These are phyloP conservation scores for Zaprionus vittiger DNA, from an alignment of 1,140 invertebrate genomes.

Conservation along the genomic window DNA sequence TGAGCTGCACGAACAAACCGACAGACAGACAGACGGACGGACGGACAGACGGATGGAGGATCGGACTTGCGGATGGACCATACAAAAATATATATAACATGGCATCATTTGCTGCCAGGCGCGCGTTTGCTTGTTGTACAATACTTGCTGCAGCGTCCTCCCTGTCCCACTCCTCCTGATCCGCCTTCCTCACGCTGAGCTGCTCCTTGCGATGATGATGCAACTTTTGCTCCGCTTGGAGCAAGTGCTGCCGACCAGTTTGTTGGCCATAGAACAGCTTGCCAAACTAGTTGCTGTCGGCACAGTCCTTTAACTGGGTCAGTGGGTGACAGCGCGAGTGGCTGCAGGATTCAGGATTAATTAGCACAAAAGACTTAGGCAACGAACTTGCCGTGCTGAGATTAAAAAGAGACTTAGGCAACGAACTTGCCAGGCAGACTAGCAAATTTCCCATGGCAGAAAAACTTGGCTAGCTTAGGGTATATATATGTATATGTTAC, in stretches of 20 bases:
- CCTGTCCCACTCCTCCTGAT: constrained; percentile 4
- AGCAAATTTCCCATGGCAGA: constrained; percentile 1
- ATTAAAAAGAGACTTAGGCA: constrained; percentile 69
- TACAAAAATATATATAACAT: constrained; percentile 76
- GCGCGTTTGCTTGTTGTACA: constrained; percentile 82
- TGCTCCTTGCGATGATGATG: constrained; percentile 63
- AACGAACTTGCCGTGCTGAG: constrained; percentile 37
- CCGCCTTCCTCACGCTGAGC: background rate
- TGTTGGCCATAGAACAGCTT: constrained; percentile 68
- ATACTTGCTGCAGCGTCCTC: constrained; percentile 51
- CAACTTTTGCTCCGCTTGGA: constrained; percentile 49
- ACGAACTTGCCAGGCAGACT: constrained; percentile 45
- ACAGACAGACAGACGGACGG: constrained; percentile 44
- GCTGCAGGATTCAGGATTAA: constrained; percentile 46
- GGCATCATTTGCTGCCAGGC: constrained; percentile 80
- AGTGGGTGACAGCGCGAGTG: constrained; percentile 56
- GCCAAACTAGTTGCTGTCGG: constrained; percentile 67
- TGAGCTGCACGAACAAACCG: constrained; percentile 79
- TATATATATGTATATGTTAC: background rate
- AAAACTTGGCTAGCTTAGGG: background rate
- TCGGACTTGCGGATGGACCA: constrained; percentile 43
- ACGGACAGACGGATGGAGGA: constrained; percentile 20
- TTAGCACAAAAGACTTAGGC: constrained; percentile 65
- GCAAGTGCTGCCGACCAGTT: constrained; percentile 62
- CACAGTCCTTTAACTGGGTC: constrained; percentile 77